These are phyloP conservation scores for Ethmia dodecea DNA, from an alignment of 2,888 invertebrate species.

Conservation along the genomic window DNA sequence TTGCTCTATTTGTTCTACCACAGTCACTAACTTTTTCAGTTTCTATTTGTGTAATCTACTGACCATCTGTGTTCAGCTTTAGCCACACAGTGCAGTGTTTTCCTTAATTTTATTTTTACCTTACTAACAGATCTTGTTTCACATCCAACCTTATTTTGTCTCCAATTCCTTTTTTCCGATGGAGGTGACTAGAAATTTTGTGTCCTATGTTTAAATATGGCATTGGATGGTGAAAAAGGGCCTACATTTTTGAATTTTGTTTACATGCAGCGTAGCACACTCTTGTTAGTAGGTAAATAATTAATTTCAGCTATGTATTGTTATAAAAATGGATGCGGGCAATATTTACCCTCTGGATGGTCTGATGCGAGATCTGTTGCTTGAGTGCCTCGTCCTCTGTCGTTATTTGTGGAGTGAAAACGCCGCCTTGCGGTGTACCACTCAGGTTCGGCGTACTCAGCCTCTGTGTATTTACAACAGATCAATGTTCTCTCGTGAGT, in stretches of 20 bases:
- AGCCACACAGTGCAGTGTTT: conserved; percentile 60
- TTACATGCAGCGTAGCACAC: conserved; percentile 21
- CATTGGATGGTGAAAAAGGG: conserved; percentile 18
- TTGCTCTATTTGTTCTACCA: conserved; percentile 5
- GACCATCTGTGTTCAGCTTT: conserved; percentile 39
- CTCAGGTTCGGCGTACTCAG: conserved; percentile 60
- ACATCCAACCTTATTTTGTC: conserved; percentile 73
- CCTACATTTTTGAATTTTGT: conserved; percentile 10
- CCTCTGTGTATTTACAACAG: conserved; percentile 39
- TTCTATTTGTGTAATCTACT: conserved; percentile 16
- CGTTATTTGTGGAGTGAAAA: conserved; percentile 63
- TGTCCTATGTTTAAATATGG: conserved; percentile 58
- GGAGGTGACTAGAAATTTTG: conserved; percentile 71
- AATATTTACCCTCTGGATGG: conserved; percentile 70
- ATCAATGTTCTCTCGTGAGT: conserved; percentile 9
- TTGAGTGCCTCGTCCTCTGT: conserved; percentile 68
- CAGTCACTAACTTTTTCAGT: conserved; percentile 12
- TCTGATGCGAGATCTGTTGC: conserved; percentile 69
- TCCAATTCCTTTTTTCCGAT: conserved; percentile 71
- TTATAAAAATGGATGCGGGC: conserved; percentile 6
- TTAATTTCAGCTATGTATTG: conserved; percentile 14
- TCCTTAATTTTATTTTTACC: conserved; percentile 56
- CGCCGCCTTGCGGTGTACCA: conserved; percentile 63
- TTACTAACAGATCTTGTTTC: conserved; percentile 69
- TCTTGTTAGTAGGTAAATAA: conserved; percentile 3